Evolutionary conservation across 2,888 invertebrate species (phyloP), one percentile per base, ranked within the genome.

Genomic region (Torymus texanus): DNA sequence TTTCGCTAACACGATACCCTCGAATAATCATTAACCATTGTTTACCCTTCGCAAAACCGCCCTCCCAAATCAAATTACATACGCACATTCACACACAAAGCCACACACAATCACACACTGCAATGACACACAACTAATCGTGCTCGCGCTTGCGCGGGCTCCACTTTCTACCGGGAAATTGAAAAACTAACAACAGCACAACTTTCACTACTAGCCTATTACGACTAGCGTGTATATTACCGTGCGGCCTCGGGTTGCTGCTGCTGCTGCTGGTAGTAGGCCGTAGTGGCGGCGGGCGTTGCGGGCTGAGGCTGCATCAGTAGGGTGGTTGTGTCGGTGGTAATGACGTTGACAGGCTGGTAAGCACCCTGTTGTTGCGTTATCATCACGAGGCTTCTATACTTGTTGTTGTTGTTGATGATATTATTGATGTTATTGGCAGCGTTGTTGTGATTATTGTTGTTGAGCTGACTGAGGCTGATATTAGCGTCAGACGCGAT

Each of bases 351-450:
- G 87, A 95, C 95, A 90, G 92, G 92, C 83, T 92, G 91, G 85
- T 90, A 91, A 89, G 92, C 85, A 78, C 90, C 89, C 92, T 95
- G 41, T 8, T 41, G 41, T 8, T 41, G 95, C 88, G 96, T 96
- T 92, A 96, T 96, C 95, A 96, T 96, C 91, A 96, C 95, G 92
- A 96, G 94, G 92, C 96, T 96, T 88, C 95, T 95, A 91, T 96
- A 96, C 90, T 95, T 95, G 83, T 89, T 88, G 75, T 82, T 85
- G n/a, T 67, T 67, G 72, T 61, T 72, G 78, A 62, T 72, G 74
- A 71, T 61, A 58, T 55, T 56, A 13, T 41, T 21, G 24, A 75
- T 70, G 13, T 51, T 68, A 63, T 75, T 80, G 41, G 41, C 41
- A 41, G 41, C 5, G 78, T 58, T 75, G 71, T 73, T 62, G 53